Evolutionary conservation across 2,113 vertebrate species (phyloP).

Genomic region (Thamnophis sirtalis): DNA sequence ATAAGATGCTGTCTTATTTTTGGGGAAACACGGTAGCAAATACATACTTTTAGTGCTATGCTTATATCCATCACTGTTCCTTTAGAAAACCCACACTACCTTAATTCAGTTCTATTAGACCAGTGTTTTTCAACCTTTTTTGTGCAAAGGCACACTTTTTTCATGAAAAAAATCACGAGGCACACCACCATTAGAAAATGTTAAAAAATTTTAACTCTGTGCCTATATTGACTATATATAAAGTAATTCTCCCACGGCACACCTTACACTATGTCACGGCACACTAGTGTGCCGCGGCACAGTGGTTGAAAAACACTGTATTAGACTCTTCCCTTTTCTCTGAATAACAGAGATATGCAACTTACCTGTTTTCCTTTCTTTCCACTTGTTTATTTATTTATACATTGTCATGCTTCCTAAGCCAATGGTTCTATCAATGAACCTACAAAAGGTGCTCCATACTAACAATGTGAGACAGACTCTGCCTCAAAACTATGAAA

Average conservation of each 20-base stretch:
- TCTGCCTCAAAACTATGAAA: background rate
- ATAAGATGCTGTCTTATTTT: no score
- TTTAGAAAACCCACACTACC: background rate
- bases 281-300: no score
- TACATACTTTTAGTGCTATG: background rate
- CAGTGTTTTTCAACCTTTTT: no score
- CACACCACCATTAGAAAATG: no score
- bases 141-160: no score
- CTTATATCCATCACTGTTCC: background rate
- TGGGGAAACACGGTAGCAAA: background rate
- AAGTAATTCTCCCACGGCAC: no score
- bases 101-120: background rate
- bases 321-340: background rate
- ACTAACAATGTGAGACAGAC: background rate
- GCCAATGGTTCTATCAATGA: background rate
- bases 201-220: no score
- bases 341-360: background rate
- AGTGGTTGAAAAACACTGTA: no score
- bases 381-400: background rate
- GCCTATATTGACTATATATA: no score
- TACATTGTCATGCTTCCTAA: background rate
- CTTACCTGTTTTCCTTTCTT: background rate
- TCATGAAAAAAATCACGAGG: no score
- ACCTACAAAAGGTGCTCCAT: background rate
- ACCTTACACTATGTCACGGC: no score